Conservation (phyloP, 2,113 vertebrate species). For the Rhinoderma darwinii region DNA sequence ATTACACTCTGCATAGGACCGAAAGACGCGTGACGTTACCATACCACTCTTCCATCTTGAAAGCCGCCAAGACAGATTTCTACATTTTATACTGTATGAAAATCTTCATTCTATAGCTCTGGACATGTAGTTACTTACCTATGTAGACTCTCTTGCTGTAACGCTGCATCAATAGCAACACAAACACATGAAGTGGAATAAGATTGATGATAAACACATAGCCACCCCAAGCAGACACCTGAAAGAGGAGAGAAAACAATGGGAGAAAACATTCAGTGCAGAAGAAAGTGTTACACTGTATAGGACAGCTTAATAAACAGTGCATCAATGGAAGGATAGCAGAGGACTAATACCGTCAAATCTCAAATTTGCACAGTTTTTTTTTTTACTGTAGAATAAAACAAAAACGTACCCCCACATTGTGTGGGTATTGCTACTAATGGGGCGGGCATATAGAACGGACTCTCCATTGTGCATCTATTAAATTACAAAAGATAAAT, state of each 20-base stretch:
- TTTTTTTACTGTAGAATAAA: too few species aligned
- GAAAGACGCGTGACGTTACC: not conserved
- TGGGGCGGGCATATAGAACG: not conserved
- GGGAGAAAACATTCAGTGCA: not conserved
- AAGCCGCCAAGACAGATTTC: too few species aligned
- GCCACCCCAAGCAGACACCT: conserved; percentile 99
- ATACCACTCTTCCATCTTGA: not conserved
- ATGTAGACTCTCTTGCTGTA: conserved; percentile 97
- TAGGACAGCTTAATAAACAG: not conserved
- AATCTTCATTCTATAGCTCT: not conserved
- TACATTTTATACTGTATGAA: not conserved
- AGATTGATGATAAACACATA: conserved; percentile 99
- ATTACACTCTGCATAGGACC: not conserved
- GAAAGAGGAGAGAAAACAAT: conserved; percentile 57
- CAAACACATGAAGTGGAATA: conserved; percentile 97
- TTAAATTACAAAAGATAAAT: too few species aligned
- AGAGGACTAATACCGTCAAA: not conserved
- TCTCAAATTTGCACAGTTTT: too few species aligned
- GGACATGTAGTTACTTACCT: conserved; percentile 77
- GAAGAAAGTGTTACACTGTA: not conserved
- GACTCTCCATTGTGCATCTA: too few species aligned
- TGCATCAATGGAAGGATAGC: not conserved
- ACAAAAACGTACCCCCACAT: too few species aligned
- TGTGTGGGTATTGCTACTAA: not conserved
- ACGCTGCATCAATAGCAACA: conserved; percentile 95